These are phyloP conservation scores for Pterois miles DNA, from an alignment of 2,797 vertebrate genomes.

Conservation along the genomic window DNA sequence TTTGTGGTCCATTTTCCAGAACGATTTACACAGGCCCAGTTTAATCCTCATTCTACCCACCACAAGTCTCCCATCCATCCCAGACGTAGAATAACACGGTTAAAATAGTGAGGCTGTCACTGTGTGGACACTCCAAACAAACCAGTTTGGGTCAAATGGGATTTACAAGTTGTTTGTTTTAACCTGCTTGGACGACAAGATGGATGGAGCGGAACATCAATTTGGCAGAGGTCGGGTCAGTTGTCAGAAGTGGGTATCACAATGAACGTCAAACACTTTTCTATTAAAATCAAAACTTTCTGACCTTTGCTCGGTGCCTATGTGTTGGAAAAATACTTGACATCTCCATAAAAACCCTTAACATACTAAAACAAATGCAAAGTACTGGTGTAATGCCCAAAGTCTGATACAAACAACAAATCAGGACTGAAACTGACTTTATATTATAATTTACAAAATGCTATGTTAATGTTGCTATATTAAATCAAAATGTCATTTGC, in stretches of 20 bases:
- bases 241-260: background rate
- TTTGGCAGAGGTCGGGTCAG: constrained; percentile 17
- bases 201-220: constrained; percentile 10
- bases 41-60: background rate
- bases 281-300: background rate
- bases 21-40: background rate
- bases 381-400: background rate
- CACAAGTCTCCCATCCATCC: background rate
- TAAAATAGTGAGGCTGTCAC: background rate
- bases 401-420: background rate
- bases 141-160: constrained; percentile 10
- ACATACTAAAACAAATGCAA: background rate
- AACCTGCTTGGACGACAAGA: constrained; percentile 5
- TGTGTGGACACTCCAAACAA: background rate
- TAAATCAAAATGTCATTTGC: background rate
- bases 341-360: background rate
- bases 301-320: background rate
- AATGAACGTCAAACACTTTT: background rate
- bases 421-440: background rate
- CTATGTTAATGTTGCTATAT: too few relatives aligned
- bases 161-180: constrained; percentile 23
- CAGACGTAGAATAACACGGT: background rate
- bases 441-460: background rate
- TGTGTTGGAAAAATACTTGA: background rate
- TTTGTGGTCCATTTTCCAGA: background rate